A percentile compares a stretch with the other conserved stretches of the same genome.
Conservation (phyloP, 2,113 vertebrate species). For the Gallinago media region DNA sequence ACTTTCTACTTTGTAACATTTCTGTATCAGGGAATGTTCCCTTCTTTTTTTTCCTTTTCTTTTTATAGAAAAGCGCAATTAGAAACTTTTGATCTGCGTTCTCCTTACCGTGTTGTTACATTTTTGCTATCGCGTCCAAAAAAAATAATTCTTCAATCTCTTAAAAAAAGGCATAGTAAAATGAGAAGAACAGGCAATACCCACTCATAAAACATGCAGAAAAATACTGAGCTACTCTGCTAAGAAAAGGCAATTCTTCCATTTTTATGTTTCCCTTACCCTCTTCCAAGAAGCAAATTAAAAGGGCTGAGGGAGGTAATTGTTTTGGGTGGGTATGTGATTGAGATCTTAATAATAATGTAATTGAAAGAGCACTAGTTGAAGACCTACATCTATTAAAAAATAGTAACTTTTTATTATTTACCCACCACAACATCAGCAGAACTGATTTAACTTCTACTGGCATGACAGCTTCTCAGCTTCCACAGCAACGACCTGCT, state of each 20-base stretch:
- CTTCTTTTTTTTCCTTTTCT: background rate
- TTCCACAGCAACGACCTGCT: background rate
- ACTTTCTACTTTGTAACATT: slow-evolving; percentile 1
- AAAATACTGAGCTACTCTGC: background rate
- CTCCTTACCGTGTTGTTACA: background rate
- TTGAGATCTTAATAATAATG: background rate
- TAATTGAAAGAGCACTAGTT: background rate
- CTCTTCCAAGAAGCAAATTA: background rate
- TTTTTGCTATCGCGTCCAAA: background rate
- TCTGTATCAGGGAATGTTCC: background rate
- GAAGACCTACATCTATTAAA: background rate
- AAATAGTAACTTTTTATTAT: background rate
- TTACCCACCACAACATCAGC: background rate
- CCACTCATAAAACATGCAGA: background rate
- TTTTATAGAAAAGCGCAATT: background rate
- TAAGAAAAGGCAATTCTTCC: background rate
- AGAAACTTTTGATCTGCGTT: background rate
- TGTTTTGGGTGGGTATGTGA: background rate
- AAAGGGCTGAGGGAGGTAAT: background rate
- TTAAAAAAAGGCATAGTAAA: background rate
- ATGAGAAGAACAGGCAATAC: background rate
- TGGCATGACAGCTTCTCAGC: background rate
- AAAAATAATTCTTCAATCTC: background rate
- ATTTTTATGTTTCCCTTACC: background rate
- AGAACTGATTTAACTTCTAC: background rate